phyloP scores from a whole-genome alignment of 1,140 invertebrate species.

The Trachelipus rathkii region DNA sequence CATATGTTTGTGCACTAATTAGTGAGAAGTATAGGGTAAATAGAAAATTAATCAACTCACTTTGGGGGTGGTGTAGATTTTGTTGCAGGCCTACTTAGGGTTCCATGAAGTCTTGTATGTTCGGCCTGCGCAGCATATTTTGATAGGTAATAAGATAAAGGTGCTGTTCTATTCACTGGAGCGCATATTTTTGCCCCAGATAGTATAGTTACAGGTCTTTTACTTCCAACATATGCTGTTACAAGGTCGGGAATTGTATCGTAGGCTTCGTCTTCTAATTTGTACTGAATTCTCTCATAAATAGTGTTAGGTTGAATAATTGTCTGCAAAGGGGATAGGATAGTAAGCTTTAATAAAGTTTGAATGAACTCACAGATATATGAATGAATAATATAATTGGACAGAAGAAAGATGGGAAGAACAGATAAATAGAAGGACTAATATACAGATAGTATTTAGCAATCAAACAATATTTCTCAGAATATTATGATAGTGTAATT shows the following conservation, averaged over 20 bases:
- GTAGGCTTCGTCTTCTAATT: constrained; percentile 90
- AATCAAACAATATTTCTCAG: too few relatives aligned
- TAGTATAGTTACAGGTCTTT: constrained; percentile 74
- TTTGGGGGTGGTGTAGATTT: constrained; percentile 27
- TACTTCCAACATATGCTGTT: constrained; percentile 88
- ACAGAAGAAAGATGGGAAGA: too few relatives aligned
- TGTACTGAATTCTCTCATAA: constrained; percentile 83
- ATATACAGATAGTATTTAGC: too few relatives aligned
- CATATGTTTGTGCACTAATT: too few relatives aligned
- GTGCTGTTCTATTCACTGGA: constrained; percentile 68
- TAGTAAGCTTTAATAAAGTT: too few relatives aligned
- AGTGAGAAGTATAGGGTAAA: too few relatives aligned
- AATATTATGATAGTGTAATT: too few relatives aligned
- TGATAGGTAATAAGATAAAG: constrained; percentile 62
- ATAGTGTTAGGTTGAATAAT: constrained; percentile 82
- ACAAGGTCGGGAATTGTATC: constrained; percentile 89
- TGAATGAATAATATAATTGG: too few relatives aligned
- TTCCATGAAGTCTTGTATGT: constrained; percentile 43
- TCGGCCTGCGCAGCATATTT: constrained; percentile 54
- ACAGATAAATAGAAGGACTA: too few relatives aligned
- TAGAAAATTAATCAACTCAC: constrained; percentile 6
- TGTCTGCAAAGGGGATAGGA: constrained; percentile 56
- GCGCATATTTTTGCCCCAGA: constrained; percentile 79
- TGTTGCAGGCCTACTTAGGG: constrained; percentile 28
- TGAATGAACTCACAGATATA: too few relatives aligned